These are phyloP conservation scores for Pegoplata infirma DNA, from an alignment of 2,888 invertebrate species.

Conservation along the genomic window DNA sequence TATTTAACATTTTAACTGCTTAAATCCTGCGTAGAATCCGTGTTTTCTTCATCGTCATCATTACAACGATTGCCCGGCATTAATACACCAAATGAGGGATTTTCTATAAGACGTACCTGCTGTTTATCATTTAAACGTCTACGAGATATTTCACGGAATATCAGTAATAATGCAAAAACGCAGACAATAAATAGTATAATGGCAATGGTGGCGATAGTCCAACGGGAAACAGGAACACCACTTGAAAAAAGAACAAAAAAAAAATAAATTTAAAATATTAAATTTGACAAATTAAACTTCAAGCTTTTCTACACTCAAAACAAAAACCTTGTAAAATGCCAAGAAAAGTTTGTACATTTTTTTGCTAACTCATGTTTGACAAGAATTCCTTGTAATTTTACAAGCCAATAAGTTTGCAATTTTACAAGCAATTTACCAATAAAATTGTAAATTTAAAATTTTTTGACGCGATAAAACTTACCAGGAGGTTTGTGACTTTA, in stretches of 20 bases:
- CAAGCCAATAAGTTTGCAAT: too few relatives aligned
- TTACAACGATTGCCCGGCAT: constrained; percentile 65
- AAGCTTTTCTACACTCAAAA: too few relatives aligned
- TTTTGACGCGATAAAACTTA: too few relatives aligned
- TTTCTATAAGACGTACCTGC: constrained; percentile 72
- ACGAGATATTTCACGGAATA: constrained; percentile 67
- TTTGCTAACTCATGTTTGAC: too few relatives aligned
- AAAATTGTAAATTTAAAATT: too few relatives aligned
- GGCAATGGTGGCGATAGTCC: constrained; percentile 67
- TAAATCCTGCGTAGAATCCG: constrained; percentile 54
- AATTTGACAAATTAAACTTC: too few relatives aligned
- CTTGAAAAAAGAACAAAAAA: constrained; percentile 62
- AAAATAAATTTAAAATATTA: too few relatives aligned
- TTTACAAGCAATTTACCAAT: too few relatives aligned
- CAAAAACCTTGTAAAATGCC: too few relatives aligned
- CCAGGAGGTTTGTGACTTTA: too few relatives aligned
- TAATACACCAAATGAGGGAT: constrained; percentile 71
- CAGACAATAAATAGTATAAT: constrained; percentile 68
- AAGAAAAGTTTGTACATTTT: too few relatives aligned
- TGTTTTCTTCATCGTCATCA: constrained; percentile 62
- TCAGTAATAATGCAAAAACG: constrained; percentile 66
- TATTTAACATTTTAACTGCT: constrained; percentile 27
- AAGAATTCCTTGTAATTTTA: too few relatives aligned
- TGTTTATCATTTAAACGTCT: constrained; percentile 68
- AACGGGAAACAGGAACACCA: constrained; percentile 63